These are phyloP conservation scores for Hedychridium roseum DNA, from an alignment of 2,888 invertebrate genomes.

Conservation along the genomic window DNA sequence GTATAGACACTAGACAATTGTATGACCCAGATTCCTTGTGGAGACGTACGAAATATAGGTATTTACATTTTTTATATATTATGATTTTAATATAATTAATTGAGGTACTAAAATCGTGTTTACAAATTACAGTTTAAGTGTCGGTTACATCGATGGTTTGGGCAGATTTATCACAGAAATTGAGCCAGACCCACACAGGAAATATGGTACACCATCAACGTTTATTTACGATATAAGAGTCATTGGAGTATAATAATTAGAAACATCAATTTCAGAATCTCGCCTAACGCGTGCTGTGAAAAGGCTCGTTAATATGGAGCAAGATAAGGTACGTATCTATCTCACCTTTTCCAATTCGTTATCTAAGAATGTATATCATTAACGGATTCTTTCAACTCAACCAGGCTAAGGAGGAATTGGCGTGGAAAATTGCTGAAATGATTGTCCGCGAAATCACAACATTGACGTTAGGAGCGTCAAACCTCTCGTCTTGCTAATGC, in stretches of 20 bases:
- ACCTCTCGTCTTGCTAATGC: slow-evolving; percentile 50
- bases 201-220: slow-evolving; percentile 58
- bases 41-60: slow-evolving; percentile 77
- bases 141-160: slow-evolving; percentile 86
- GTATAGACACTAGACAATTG: slow-evolving; percentile 82
- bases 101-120: slow-evolving; percentile 6
- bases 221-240: no score
- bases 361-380: background rate
- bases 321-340: slow-evolving; percentile 72
- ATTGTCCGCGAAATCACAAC: slow-evolving; percentile 94
- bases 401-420: slow-evolving; percentile 90
- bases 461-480: slow-evolving; percentile 72
- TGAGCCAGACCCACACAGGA: slow-evolving; percentile 76
- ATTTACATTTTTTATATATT: slow-evolving; percentile 12
- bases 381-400: slow-evolving; percentile 8
- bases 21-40: slow-evolving; percentile 90
- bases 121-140: slow-evolving; percentile 73
- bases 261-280: slow-evolving; percentile 54
- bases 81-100: background rate
- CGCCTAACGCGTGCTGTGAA: slow-evolving; percentile 73
- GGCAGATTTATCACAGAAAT: slow-evolving; percentile 93
- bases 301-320: slow-evolving; percentile 82
- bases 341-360: background rate
- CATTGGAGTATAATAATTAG: no score
- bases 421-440: slow-evolving; percentile 97